Evolutionary conservation across 1,140 invertebrate genomes (phyloP).

Genomic region (Pseudoatta argentina): DNA sequence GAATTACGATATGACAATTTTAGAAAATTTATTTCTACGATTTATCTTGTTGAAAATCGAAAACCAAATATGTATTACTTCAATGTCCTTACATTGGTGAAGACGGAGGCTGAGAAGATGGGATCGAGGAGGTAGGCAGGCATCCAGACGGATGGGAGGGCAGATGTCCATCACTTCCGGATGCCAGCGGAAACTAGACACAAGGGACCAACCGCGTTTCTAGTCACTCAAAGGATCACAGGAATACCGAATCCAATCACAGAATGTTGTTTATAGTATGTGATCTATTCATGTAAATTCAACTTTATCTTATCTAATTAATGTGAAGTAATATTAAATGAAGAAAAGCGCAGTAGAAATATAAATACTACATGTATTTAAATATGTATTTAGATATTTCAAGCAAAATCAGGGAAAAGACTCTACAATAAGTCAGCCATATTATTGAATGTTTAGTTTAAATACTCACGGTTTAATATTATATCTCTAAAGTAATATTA

Average conservation of each 20-base stretch:
- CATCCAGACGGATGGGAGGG: constrained; percentile 12
- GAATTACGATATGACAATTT: not conserved
- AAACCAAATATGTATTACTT: constrained; percentile 23
- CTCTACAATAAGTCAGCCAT: not conserved
- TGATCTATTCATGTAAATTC: not conserved
- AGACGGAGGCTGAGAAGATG: not conserved
- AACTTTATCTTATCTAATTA: not conserved
- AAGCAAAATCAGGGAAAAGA: not conserved
- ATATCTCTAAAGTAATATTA: not conserved
- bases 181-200: constrained; percentile 36
- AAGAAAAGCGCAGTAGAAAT: not conserved
- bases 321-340: not conserved
- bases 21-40: not conserved
- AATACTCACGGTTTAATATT: not conserved
- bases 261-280: constrained; percentile 35
- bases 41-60: constrained; percentile 13
- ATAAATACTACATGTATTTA: not conserved
- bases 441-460: not conserved
- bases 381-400: not conserved
- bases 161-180: constrained; percentile 57
- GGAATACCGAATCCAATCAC: constrained; percentile 60
- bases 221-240: constrained; percentile 28
- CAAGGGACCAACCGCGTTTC: constrained; percentile 25
- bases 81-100: not conserved
- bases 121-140: not conserved